Base-by-base conservation (phyloP, 2,888 invertebrate species). In the Oegoconia quadripuncta region DNA sequence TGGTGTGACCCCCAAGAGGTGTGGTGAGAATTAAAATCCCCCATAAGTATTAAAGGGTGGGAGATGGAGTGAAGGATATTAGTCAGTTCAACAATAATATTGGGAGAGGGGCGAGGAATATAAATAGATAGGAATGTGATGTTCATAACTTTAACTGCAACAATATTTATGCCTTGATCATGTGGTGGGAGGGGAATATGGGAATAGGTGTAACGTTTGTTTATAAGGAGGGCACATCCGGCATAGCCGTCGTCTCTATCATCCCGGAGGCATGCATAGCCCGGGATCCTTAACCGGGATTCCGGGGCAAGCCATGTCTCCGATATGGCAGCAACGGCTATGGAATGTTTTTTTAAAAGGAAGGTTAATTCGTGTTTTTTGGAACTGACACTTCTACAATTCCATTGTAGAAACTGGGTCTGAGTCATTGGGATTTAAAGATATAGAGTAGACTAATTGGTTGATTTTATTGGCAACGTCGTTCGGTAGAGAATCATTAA, bases 201-300 rank as follows among this genome's bases (percentile, higher is more conserved):
- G n/a, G 39, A 28, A 30, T 30, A 48, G 3, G 33, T 16, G 13
- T 33, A 7, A 11, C 22, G 13, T 7, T 14, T 7, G 30, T 26
- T 29, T 17, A 37, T 33, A 0, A 42, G 13, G 3, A 50, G 16
- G 11, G 42, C 42, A 16, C 33, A 11, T 2, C 52, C 52, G 7
- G 32, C 56, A 27, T 48, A 44, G 1, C 52, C 52, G 25, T 57
- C 52, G 16, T 3, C 11, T 23, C 52, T 43, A 39, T 52, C 52
- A 37, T 52, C 48, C 12, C 54, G 39, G 5, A 55, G 40, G 40
- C 52, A 50, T 3, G 48, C 26, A 30, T 40, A 54, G 6, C 51
- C 52, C n/a, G n/a, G n/a, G n/a, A n/a, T n/a, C n/a, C n/a, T n/a
- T n/a, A n/a, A n/a, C n/a, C n/a, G n/a, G n/a, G 36, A 37, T 1